Percentiles rank a stretch among this genome's conserved stretches.
phyloP scores from a whole-genome alignment of 2,113 vertebrate genomes.

The Lamprotornis superbus region DNA sequence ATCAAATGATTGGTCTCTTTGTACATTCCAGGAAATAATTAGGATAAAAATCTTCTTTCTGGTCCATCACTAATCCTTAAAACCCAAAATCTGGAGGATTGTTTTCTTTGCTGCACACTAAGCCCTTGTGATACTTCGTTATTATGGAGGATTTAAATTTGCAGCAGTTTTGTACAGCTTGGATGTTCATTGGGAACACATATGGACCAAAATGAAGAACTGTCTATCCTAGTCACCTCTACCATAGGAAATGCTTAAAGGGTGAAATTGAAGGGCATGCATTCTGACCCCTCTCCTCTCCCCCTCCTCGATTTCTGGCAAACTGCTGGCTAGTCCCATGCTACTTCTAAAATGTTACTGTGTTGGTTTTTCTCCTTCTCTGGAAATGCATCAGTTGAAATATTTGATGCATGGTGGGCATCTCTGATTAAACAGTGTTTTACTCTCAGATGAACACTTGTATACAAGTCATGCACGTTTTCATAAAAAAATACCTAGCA shows the following conservation, averaged over 20 bases:
- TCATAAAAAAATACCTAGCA: not conserved
- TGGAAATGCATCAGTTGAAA: not conserved
- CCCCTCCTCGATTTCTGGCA: rapidly evolving
- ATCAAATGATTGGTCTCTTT: not conserved
- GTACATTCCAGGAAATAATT: not conserved
- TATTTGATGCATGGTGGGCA: not conserved
- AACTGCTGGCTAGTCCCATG: not conserved
- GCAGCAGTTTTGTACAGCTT: not conserved
- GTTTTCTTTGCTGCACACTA: not conserved
- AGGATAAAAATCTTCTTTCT: not conserved
- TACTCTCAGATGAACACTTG: not conserved
- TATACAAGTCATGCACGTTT: not conserved
- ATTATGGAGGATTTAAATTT: not conserved
- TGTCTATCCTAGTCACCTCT: not conserved
- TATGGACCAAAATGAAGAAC: not conserved
- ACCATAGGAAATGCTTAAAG: not conserved
- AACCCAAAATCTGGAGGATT: not conserved
- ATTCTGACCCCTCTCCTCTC: not conserved
- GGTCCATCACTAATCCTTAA: not conserved
- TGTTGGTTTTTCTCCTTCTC: not conserved
- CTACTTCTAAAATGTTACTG: not conserved
- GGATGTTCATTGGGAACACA: not conserved
- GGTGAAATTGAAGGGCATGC: not conserved
- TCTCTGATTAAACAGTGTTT: not conserved
- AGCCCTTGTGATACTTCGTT: not conserved